Base-by-base conservation (phyloP, 2,888 invertebrate genomes). In the Drosophila borborema region DNA sequence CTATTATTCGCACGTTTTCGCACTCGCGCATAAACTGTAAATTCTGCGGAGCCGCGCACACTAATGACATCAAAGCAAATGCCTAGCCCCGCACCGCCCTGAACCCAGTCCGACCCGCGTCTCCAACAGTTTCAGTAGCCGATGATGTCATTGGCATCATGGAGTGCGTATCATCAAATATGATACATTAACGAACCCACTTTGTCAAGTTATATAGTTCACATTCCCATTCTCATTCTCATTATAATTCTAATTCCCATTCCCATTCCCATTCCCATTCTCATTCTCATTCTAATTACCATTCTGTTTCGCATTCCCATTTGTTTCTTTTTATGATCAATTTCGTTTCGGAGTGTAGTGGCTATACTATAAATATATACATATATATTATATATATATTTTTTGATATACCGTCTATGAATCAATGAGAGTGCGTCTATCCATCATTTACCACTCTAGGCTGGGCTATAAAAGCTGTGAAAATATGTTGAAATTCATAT, bases 91-190 rank as follows among this genome's bases (percentile, higher is more conserved):
- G 5, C 1, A 9, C 20, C 40, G 2, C 36, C n/a, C 12, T 10
- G 9, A 41, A 41, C 43, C 36, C n/a, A 7, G 5, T 1, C 6
- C 23, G 3, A 3, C n/a, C n/a, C 12, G 18, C 12, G 1, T 1
- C 4, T 45, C 23, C 8, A 6, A 7, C 53, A 16, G 36, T 28
- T 38, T 31, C 60, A 40, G 46, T 34, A 41, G 64, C 65, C 49
- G 78, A 66, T 77, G 77, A 77, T 77, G 79, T 77, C 77, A 77
- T 78, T 74, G 74, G 64, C 77, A 78, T 71, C 78, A 65, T 53
- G 60, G 51, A 77, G 73, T 73, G 73, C 70, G 74, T 70, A 66
- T 70, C 63, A 66, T 71, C 71, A 55, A 68, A 72, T 59, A 51
- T 72, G 46, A 72, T 51, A 72, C 68, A 76, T 68, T 72, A 72